phyloP scores from a whole-genome alignment of 2,888 invertebrate species.

The Chloroclystis v-ata region DNA sequence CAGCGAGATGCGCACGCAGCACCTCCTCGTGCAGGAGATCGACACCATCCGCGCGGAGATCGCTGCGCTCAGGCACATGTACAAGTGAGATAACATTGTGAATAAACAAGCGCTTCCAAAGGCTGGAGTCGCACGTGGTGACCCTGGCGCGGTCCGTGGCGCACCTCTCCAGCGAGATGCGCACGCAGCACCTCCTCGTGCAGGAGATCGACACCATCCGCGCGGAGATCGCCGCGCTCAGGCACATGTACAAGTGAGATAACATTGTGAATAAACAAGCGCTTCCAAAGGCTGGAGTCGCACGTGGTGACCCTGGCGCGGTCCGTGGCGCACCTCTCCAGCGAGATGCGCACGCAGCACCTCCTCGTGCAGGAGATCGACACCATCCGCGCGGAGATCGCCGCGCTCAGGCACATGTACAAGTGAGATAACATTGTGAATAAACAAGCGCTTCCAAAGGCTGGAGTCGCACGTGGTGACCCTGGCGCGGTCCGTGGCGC shows the following conservation, averaged over 20 bases:
- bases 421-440: too few species aligned
- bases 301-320: too few species aligned
- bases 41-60: conserved; percentile 91
- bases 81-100: conserved; percentile 51
- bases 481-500: too few species aligned
- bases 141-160: too few species aligned
- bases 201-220: background rate
- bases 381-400: background rate
- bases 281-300: too few species aligned
- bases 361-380: background rate
- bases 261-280: too few species aligned
- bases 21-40: conserved; percentile 92
- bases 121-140: too few species aligned
- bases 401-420: background rate
- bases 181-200: background rate
- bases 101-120: background rate
- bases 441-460: too few species aligned
- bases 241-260: background rate
- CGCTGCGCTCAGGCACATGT: conserved; percentile 84
- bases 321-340: too few species aligned
- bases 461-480: too few species aligned
- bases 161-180: background rate
- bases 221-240: background rate
- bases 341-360: background rate
- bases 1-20: conserved; percentile 93